Evolutionary conservation across 2,797 vertebrate species (phyloP), one percentile per base, ranked within the genome.

Genomic region (Sebastes cheni): DNA sequence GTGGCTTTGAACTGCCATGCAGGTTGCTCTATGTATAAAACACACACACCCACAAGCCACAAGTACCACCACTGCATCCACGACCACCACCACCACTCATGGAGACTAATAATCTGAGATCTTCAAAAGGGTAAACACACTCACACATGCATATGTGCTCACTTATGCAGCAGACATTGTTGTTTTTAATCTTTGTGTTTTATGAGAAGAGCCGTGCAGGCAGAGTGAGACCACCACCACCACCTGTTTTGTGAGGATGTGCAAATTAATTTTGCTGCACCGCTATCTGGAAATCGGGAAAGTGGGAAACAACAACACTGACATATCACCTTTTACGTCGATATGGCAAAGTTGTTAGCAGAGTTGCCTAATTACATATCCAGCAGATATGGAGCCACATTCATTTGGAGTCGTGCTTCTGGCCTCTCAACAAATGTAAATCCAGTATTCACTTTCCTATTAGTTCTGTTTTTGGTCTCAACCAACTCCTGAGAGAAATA

Each of bases 1-100:
- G 75, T 10, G 81, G 79, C 94, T 95, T 95, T 96, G 93, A 96
- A 95, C 91, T 85, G 67, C 50, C 88, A 94, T 93, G 93, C 94
- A 92, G 94, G 94, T 88, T 88, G 75, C 72, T 81, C 76, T 79
- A 54, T 86, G 85, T 50, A 67, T 67, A 80, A 88, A 88, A 88
- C 73, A 87, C 85, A 87, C 85, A 79, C 65, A 84, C 58, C 74
- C 80, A 73, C 81, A 64, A 59, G 55, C 79, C 34, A 61, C 81
- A 82, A 88, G 85, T 91, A 80, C 91, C 83, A 73, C 84, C 83
- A 75, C 86, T 77, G 62, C 69, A 30, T 78, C 86, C 78, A 68
- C 58, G 6, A 22, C 77, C 81, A 55, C 79, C 83, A 84, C 79
- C 82, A 83, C 82, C 16, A 84, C 82, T 89, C 75, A 22, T 4